Conservation (phyloP, 2,888 invertebrate genomes). For the Ophion obscuratus region DNA sequence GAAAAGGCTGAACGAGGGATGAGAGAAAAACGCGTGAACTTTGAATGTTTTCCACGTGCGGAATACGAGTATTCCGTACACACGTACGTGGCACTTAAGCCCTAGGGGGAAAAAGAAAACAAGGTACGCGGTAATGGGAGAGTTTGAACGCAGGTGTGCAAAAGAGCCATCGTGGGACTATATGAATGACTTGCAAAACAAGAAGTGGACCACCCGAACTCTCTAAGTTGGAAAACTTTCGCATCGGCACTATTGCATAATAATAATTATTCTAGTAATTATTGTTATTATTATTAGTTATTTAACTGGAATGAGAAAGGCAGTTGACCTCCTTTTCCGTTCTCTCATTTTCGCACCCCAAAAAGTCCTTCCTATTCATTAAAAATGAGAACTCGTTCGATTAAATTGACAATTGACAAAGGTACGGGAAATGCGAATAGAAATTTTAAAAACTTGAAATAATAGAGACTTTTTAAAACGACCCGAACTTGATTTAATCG, state of each 20-base stretch:
- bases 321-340: background rate
- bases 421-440: background rate
- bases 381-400: background rate
- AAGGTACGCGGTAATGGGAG: slow-evolving; percentile 7
- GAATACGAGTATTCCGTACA: slow-evolving; percentile 11
- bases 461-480: background rate
- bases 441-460: background rate
- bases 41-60: slow-evolving; percentile 20
- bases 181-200: background rate
- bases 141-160: background rate
- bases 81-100: slow-evolving; percentile 15
- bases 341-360: background rate
- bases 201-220: background rate
- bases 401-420: background rate
- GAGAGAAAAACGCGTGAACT: slow-evolving; percentile 45
- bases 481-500: no score
- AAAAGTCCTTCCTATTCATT: background rate
- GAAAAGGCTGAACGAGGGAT: slow-evolving; percentile 2
- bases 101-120: slow-evolving; percentile 3
- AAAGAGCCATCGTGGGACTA: slow-evolving; percentile 9
- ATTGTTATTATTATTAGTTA: no score
- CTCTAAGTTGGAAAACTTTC: slow-evolving; percentile 24
- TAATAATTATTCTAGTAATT: slow-evolving; percentile 15
- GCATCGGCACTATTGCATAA: slow-evolving; percentile 30
- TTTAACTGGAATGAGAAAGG: no score